phyloP scores from a whole-genome alignment of 2,797 vertebrate species.

The Rhyacichthys aspro region DNA sequence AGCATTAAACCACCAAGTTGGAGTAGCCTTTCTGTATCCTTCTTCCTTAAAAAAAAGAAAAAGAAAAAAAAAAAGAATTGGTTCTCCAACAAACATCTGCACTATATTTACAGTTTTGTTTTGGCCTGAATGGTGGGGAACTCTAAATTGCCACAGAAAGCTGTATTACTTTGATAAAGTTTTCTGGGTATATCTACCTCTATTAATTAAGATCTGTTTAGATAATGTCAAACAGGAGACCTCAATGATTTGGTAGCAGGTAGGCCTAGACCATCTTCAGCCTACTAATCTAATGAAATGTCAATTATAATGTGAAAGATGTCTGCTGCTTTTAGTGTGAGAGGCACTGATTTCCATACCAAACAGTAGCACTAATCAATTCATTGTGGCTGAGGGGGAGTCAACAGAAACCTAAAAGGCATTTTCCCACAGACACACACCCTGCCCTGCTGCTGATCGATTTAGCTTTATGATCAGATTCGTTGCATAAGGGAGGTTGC shows the following conservation, averaged over 20 bases:
- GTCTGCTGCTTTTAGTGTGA: not conserved
- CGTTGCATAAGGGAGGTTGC: slow-evolving; percentile 38
- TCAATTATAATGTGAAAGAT: slow-evolving; percentile 28
- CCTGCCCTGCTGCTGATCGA: slow-evolving; percentile 27
- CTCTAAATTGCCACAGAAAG: too few species aligned
- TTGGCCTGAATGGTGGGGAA: too few species aligned
- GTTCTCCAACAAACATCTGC: too few species aligned
- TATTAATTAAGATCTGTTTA: too few species aligned
- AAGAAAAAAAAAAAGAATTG: too few species aligned
- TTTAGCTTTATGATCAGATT: slow-evolving; percentile 10
- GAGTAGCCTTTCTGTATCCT: too few species aligned
- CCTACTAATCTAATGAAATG: not conserved
- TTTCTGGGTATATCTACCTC: too few species aligned
- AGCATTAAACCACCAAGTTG: too few species aligned
- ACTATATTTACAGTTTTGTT: too few species aligned
- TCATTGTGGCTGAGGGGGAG: slow-evolving; percentile 12
- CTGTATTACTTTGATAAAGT: too few species aligned
- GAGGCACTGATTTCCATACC: slow-evolving; percentile 7
- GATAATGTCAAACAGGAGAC: too few species aligned
- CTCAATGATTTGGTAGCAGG: not conserved
- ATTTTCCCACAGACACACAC: slow-evolving; percentile 5
- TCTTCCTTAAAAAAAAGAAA: too few species aligned
- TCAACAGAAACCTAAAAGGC: slow-evolving; percentile 36
- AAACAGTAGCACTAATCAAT: slow-evolving; percentile 34
- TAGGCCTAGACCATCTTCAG: not conserved